Evolutionary conservation across 2,888 invertebrate genomes (phyloP).

Genomic region (Antheraea yamamai): DNA sequence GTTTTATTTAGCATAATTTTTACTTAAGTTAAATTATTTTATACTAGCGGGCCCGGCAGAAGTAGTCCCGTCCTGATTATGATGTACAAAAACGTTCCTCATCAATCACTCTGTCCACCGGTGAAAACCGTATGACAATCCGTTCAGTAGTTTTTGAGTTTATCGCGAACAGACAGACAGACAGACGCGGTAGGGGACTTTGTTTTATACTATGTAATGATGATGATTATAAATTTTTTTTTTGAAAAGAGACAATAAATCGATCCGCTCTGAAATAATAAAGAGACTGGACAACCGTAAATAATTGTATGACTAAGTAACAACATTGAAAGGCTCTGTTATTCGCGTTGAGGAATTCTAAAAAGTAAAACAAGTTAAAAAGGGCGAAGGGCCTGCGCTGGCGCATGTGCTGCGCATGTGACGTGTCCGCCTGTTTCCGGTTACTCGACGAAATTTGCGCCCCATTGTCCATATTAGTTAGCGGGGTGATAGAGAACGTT

Average conservation of each 20-base stretch:
- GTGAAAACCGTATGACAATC: too few relatives aligned
- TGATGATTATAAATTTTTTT: too few relatives aligned
- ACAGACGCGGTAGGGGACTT: too few relatives aligned
- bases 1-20: background rate
- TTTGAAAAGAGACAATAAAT: background rate
- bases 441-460: constrained; percentile 64
- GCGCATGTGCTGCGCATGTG: constrained; percentile 77
- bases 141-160: too few relatives aligned
- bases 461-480: constrained; percentile 53
- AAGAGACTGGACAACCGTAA: background rate
- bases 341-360: constrained; percentile 17
- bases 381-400: constrained; percentile 60
- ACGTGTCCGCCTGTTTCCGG: constrained; percentile 68
- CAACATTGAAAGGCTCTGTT: constrained; percentile 10
- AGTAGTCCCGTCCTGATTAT: too few relatives aligned
- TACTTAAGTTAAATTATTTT: background rate
- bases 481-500: constrained; percentile 36
- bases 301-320: constrained; percentile 4
- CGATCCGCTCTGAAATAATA: background rate
- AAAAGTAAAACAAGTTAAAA: constrained; percentile 55
- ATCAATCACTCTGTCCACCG: too few relatives aligned
- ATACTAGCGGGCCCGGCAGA: too few relatives aligned
- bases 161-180: too few relatives aligned
- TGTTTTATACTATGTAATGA: too few relatives aligned
- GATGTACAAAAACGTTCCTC: too few relatives aligned